phyloP scores from a whole-genome alignment of 35 echinoderm and acorn worm species.

The Amphiura filiformis region DNA sequence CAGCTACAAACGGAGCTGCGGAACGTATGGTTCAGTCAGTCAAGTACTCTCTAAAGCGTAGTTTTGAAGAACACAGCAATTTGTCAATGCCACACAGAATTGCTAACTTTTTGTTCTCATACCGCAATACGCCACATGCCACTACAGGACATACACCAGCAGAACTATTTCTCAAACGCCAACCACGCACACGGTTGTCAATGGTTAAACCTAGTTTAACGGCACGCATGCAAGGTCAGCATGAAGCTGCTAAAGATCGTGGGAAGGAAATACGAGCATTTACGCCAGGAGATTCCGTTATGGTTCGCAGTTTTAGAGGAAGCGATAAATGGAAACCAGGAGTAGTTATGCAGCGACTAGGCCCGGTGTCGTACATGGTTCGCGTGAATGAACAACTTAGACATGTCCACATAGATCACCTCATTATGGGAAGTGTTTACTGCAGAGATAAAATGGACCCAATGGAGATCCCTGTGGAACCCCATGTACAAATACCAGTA shows the following conservation, averaged over 20 bases:
- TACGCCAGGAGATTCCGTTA: background rate
- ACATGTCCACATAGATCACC: background rate
- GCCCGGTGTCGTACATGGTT: too few relatives aligned
- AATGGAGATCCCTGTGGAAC: background rate
- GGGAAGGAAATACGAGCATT: too few relatives aligned
- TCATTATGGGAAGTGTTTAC: background rate
- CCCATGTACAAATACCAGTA: background rate
- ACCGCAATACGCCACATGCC: too few relatives aligned
- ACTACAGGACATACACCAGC: too few relatives aligned
- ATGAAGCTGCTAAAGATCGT: slow-evolving; percentile 9
- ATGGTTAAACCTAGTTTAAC: too few relatives aligned
- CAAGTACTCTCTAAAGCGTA: too few relatives aligned
- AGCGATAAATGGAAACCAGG: background rate
- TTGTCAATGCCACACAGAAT: background rate
- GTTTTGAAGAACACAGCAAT: background rate
- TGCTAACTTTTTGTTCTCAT: slow-evolving; percentile 33
- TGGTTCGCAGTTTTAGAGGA: slow-evolving; percentile 5
- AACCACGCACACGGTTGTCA: too few relatives aligned
- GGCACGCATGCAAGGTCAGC: too few relatives aligned
- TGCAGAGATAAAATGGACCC: background rate
- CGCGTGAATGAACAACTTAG: background rate
- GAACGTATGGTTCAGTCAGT: too few relatives aligned
- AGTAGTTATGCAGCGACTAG: too few relatives aligned
- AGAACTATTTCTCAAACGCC: too few relatives aligned
- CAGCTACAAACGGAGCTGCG: too few relatives aligned